A percentile compares a stretch with the other conserved stretches of the same genome.
phyloP scores from a whole-genome alignment of 2,888 invertebrate species.

The Troides aeacus region DNA sequence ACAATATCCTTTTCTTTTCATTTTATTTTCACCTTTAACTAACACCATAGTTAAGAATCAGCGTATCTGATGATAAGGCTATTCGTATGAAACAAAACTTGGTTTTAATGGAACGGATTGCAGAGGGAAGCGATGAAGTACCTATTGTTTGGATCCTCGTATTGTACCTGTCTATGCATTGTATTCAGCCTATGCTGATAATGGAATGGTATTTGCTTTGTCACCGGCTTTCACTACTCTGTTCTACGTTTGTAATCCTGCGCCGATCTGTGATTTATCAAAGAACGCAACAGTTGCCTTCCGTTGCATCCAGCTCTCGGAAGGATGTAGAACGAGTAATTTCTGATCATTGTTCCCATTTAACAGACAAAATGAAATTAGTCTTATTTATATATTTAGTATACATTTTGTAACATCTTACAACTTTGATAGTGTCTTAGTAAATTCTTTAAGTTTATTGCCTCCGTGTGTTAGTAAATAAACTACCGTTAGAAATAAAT shows the following conservation, averaged over 20 bases:
- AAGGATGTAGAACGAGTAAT: conserved; percentile 5
- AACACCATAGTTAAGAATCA: neutral
- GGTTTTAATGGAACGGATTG: conserved; percentile 7
- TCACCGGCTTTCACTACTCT: conserved; percentile 16
- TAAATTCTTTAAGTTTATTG: too few species aligned
- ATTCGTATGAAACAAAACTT: conserved; percentile 2
- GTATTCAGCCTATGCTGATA: conserved; percentile 19
- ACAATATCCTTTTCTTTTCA: neutral
- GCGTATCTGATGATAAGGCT: conserved; percentile 6
- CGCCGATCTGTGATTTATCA: conserved; percentile 19
- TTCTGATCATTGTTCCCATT: neutral
- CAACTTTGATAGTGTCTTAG: too few species aligned
- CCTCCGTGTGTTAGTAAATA: too few species aligned
- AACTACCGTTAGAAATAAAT: too few species aligned
- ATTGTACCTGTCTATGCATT: conserved; percentile 23
- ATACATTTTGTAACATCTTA: too few species aligned
- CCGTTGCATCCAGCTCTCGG: conserved; percentile 3
- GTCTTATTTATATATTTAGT: too few species aligned
- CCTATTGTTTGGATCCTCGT: conserved; percentile 11
- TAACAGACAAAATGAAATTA: neutral
- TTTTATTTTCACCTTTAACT: neutral
- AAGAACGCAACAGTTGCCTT: conserved; percentile 24
- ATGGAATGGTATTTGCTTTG: conserved; percentile 26
- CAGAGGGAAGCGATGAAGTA: conserved; percentile 7
- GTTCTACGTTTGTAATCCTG: conserved; percentile 21